These are phyloP conservation scores for Kudoa iwatai DNA, from an alignment of 30 jellyfish, hydroid and myxozoan species.

Conservation along the genomic window DNA sequence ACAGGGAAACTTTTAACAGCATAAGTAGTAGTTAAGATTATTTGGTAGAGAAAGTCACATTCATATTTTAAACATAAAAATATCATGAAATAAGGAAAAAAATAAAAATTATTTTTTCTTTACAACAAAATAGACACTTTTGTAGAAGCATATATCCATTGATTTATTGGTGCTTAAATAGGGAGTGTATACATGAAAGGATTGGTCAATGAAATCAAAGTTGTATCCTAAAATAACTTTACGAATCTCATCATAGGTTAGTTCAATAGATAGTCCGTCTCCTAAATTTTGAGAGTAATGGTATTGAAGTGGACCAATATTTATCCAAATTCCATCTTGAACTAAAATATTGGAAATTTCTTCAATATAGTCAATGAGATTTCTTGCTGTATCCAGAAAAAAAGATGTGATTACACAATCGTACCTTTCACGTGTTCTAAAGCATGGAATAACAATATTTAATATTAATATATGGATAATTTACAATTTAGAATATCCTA, in stretches of 20 bases:
- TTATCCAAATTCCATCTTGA: constrained; percentile 77
- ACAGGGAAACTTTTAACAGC: too few species aligned
- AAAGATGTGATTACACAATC: constrained; percentile 40
- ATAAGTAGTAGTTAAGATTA: too few species aligned
- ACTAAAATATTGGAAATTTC: constrained; percentile 15
- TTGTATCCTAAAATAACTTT: constrained; percentile 9
- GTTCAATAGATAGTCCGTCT: constrained; percentile 53
- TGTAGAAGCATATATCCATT: constrained; percentile 15
- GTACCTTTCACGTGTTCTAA: constrained; percentile 6
- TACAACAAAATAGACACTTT: constrained; percentile 50
- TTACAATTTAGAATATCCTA: too few species aligned
- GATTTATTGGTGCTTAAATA: constrained; percentile 27
- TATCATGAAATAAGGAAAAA: too few species aligned
- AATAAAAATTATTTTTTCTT: too few species aligned
- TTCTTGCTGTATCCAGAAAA: constrained; percentile 78
- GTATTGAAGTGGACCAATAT: constrained; percentile 63
- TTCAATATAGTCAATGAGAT: constrained; percentile 35
- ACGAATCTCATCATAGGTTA: too few species aligned
- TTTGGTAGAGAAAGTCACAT: too few species aligned
- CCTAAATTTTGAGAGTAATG: constrained; percentile 50
- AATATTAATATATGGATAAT: too few species aligned
- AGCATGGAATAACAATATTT: too few species aligned
- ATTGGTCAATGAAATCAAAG: constrained; percentile 16
- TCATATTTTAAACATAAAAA: too few species aligned
- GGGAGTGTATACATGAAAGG: constrained; percentile 5